Evolutionary conservation across 2,113 vertebrate species (phyloP).

Genomic region (Sapayoa aenigma): DNA sequence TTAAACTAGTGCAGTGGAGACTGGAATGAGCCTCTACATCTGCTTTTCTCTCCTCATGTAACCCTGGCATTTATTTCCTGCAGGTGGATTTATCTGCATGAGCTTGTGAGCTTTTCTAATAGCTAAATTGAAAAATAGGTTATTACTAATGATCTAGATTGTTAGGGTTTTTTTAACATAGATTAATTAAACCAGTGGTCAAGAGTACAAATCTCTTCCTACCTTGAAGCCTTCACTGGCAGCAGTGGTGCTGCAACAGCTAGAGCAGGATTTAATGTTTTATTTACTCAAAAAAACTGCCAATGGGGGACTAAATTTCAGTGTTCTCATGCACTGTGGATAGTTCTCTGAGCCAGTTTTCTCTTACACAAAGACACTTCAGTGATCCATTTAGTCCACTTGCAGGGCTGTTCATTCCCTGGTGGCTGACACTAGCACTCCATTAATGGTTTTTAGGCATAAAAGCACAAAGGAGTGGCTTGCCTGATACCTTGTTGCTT

Average conservation of each 20-base stretch:
- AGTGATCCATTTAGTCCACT: not conserved
- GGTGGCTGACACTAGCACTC: not conserved
- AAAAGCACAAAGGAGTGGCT: not conserved
- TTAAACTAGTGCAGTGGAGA: not conserved
- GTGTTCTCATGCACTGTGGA: not conserved
- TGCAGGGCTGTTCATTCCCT: not conserved
- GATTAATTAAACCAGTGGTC: not conserved
- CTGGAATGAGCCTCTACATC: not conserved
- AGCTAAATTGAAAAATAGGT: conserved; percentile 1
- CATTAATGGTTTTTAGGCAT: not conserved
- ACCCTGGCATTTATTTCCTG: conserved; percentile 17
- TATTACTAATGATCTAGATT: conserved; percentile 7
- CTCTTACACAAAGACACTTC: not conserved
- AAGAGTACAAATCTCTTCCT: not conserved
- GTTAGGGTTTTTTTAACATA: not conserved
- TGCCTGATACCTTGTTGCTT: not conserved
- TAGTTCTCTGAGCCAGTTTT: not conserved
- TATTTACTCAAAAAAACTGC: not conserved
- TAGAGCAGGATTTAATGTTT: not conserved
- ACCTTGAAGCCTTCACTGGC: not conserved
- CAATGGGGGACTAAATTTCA: not conserved
- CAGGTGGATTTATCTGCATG: conserved; percentile 16
- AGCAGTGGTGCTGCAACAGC: not conserved
- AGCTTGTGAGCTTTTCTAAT: conserved; percentile 14
- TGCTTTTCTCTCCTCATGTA: not conserved